These are phyloP conservation scores for Seriola dumerili DNA, from an alignment of 2,113 vertebrate species.

Conservation along the genomic window DNA sequence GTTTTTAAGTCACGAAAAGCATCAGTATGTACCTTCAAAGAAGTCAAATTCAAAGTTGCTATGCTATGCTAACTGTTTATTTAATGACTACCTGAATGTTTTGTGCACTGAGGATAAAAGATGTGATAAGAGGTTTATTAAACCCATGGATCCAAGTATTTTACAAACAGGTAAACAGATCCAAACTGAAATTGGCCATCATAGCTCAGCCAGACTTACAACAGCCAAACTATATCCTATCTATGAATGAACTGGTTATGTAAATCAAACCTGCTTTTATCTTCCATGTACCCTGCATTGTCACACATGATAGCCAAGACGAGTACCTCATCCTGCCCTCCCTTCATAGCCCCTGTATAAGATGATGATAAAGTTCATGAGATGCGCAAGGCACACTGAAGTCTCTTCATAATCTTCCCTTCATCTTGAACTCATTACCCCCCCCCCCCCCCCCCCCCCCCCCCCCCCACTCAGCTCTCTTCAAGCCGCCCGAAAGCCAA, in stretches of 20 bases:
- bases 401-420: constrained; percentile 49
- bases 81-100: not conserved
- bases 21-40: not conserved
- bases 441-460: constrained; percentile 14
- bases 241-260: not conserved
- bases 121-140: not conserved
- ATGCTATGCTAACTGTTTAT: not conserved
- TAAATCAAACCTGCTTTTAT: not conserved
- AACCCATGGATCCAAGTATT: not conserved
- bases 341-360: constrained; percentile 2
- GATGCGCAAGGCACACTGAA: constrained; percentile 35
- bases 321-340: constrained; percentile 3
- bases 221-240: no score
- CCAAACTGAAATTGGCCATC: not conserved
- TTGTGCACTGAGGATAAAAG: not conserved
- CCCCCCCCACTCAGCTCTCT: constrained; percentile 26
- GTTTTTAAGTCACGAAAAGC: not conserved
- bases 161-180: not conserved
- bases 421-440: constrained; percentile 81
- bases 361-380: constrained; percentile 30
- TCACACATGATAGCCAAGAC: constrained; percentile 14
- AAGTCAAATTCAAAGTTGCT: not conserved
- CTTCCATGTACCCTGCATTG: constrained; percentile 10
- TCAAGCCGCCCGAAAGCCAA: constrained; percentile 69
- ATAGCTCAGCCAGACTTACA: no score